A percentile compares a stretch with the other conserved stretches of the same genome.
These are phyloP conservation scores for Panopea generosa DNA, from an alignment of 2,888 invertebrate species.

Conservation along the genomic window DNA sequence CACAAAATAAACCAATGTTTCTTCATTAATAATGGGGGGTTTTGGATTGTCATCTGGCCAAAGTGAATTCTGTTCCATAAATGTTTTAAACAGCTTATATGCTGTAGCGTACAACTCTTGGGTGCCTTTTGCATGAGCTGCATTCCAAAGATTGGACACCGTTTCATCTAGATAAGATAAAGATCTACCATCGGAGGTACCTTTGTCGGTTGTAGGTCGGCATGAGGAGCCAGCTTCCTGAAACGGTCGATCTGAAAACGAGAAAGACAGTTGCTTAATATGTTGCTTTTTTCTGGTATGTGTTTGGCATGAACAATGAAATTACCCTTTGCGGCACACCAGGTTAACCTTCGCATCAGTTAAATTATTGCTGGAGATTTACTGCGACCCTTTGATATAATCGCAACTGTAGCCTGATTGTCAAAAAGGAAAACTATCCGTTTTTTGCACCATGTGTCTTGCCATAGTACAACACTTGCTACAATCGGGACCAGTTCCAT, in stretches of 20 bases:
- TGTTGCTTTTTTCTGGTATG: neutral
- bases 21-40: too few species aligned
- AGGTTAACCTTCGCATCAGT: neutral
- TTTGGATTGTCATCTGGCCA: too few species aligned
- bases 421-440: conserved; percentile 3
- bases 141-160: neutral
- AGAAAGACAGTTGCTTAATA: conserved; percentile 16
- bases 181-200: neutral
- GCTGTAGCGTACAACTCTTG: neutral
- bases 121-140: neutral
- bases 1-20: too few species aligned
- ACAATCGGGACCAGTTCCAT: conserved; percentile 9
- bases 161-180: neutral
- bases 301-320: conserved; percentile 1
- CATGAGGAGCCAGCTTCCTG: conserved; percentile 5
- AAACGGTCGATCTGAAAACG: conserved; percentile 17
- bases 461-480: neutral
- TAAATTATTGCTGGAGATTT: neutral
- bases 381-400: neutral
- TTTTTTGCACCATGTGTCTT: neutral
- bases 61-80: too few species aligned
- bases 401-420: conserved; percentile 4
- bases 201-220: neutral
- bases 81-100: neutral
- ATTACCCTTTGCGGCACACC: neutral